Conservation (phyloP, 2,797 vertebrate genomes). For the Sciaenops ocellatus region DNA sequence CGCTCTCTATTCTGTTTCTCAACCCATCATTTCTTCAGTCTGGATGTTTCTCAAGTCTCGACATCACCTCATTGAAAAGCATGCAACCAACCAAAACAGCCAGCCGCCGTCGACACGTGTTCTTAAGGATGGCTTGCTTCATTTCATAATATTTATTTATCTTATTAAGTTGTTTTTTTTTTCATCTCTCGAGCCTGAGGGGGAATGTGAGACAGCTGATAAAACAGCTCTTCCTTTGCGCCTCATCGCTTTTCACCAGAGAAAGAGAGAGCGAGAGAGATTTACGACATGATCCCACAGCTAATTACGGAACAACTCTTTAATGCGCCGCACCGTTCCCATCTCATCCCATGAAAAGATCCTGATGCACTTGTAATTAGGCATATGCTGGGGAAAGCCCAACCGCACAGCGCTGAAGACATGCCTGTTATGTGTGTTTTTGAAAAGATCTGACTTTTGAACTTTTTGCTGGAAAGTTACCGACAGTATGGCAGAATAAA, state of each 20-base stretch:
- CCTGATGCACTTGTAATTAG: conserved; percentile 75
- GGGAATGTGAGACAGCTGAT: conserved; percentile 66
- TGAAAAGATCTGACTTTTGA: conserved; percentile 70
- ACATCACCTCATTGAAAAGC: conserved; percentile 46
- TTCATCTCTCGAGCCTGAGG: conserved; percentile 47
- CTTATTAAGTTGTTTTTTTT: conserved; percentile 39
- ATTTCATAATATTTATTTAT: conserved; percentile 74
- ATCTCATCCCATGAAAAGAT: conserved; percentile 71
- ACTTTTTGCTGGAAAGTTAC: conserved; percentile 59
- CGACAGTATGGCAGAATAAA: conserved; percentile 51
- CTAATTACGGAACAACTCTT: conserved; percentile 81
- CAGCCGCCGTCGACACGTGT: conserved; percentile 32
- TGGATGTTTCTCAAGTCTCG: conserved; percentile 42
- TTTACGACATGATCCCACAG: conserved; percentile 74
- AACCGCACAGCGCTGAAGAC: conserved; percentile 61
- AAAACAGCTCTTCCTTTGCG: conserved; percentile 69
- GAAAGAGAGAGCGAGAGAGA: conserved; percentile 68
- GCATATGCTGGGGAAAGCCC: conserved; percentile 75
- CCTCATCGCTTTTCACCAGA: conserved; percentile 55
- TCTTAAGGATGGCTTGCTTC: conserved; percentile 49
- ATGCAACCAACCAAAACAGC: conserved; percentile 36
- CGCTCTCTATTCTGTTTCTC: background rate
- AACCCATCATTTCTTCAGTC: conserved; percentile 32
- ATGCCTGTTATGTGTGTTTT: conserved; percentile 55
- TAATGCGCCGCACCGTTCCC: conserved; percentile 65